A percentile compares a stretch with the other conserved stretches of the same genome.
Conservation (phyloP, 2,888 invertebrate genomes). For the Ypsolopha sequella region DNA sequence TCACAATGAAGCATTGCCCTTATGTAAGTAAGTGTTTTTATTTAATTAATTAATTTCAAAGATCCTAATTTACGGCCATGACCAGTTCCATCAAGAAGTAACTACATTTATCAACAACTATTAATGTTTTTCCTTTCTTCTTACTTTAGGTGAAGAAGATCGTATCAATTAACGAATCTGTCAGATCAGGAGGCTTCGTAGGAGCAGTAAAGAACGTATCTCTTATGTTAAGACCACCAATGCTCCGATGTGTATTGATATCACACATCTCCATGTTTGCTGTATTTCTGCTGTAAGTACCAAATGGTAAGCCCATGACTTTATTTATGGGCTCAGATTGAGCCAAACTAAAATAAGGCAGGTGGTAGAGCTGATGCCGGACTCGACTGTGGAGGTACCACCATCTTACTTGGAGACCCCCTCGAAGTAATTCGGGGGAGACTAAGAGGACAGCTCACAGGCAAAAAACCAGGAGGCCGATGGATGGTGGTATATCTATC, state of each 20-base stretch:
- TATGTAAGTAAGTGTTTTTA: too few species aligned
- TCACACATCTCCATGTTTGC: constrained; percentile 59
- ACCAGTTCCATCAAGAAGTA: too few species aligned
- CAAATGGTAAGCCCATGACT: background rate
- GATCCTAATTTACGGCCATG: too few species aligned
- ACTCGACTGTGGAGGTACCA: too few species aligned
- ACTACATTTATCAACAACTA: too few species aligned
- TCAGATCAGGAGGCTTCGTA: constrained; percentile 33
- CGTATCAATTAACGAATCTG: constrained; percentile 19
- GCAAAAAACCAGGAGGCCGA: too few species aligned
- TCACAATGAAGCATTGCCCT: constrained; percentile 2
- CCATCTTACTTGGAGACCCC: too few species aligned
- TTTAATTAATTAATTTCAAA: too few species aligned
- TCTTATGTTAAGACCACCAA: constrained; percentile 42
- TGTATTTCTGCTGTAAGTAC: constrained; percentile 58
- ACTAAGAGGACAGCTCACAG: too few species aligned
- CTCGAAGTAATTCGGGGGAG: too few species aligned
- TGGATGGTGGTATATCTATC: too few species aligned
- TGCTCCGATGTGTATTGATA: constrained; percentile 47
- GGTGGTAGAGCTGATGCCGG: too few species aligned
- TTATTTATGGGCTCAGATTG: background rate
- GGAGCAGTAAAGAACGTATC: constrained; percentile 44
- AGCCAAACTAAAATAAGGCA: background rate
- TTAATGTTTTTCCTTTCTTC: background rate
- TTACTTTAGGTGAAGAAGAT: constrained; percentile 38